phyloP scores from a whole-genome alignment of 2,888 invertebrate genomes.

The Adineta ricciae region DNA sequence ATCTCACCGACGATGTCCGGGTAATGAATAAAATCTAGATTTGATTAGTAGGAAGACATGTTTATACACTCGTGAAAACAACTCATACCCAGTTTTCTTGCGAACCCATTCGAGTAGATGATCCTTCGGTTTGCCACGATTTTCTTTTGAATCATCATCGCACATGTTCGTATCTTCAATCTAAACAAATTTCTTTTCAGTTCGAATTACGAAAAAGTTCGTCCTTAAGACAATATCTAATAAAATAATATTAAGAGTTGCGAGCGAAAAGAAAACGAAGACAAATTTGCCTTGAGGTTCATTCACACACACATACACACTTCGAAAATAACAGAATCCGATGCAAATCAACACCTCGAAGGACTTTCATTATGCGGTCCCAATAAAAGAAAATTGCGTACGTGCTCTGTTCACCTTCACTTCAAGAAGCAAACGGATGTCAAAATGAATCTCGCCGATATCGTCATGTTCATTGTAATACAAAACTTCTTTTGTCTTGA shows the following conservation, averaged over 20 bases:
- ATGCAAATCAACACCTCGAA: background rate
- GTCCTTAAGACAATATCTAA: too few species aligned
- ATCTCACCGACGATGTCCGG: background rate
- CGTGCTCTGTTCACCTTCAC: too few species aligned
- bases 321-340: background rate
- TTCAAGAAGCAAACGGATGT: too few species aligned
- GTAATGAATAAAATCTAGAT: background rate
- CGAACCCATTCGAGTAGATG: constrained; percentile 95
- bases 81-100: constrained; percentile 72
- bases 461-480: background rate
- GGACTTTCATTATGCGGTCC: background rate
- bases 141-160: background rate
- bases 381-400: background rate
- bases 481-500: background rate
- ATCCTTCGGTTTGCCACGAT: constrained; percentile 78
- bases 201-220: too few species aligned
- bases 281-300: background rate
- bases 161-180: background rate
- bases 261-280: background rate
- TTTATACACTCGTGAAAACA: background rate
- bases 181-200: too few species aligned
- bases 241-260: background rate
- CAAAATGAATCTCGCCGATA: too few species aligned
- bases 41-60: background rate
- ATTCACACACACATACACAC: background rate